Evolutionary conservation across 1,140 invertebrate species (phyloP).

Genomic region (Andricus grossulariae): DNA sequence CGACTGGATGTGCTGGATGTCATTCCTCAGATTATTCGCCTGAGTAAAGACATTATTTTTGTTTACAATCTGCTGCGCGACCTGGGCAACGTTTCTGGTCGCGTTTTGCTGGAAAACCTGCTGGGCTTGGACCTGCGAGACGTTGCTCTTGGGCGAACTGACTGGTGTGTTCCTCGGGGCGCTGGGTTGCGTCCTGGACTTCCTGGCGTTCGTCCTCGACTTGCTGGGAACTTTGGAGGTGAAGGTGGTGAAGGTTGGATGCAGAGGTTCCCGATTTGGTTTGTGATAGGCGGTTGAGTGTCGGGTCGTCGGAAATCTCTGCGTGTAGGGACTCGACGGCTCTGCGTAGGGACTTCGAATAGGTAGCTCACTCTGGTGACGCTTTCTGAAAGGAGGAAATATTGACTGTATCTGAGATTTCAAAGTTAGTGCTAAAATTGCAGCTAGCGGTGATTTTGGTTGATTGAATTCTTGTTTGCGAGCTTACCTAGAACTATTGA

Average conservation of each 20-base stretch:
- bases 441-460: neutral
- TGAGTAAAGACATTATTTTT: constrained; percentile 51
- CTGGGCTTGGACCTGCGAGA: constrained; percentile 45
- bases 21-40: constrained; percentile 58
- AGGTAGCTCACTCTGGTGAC: constrained; percentile 17
- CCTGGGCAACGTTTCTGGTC: constrained; percentile 42
- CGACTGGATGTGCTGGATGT: constrained; percentile 57
- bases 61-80: constrained; percentile 41
- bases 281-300: constrained; percentile 9
- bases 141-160: constrained; percentile 45
- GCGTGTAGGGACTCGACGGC: constrained; percentile 13
- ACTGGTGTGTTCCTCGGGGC: constrained; percentile 36
- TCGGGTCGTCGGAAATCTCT: neutral
- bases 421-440: neutral
- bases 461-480: neutral
- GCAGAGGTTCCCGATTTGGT: constrained; percentile 18
- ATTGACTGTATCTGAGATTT: constrained; percentile 21
- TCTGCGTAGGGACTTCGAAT: constrained; percentile 30
- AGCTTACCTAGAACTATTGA: constrained; percentile 84
- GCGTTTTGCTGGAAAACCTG: constrained; percentile 54
- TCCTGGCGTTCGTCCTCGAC: neutral
- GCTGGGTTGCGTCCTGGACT: constrained; percentile 6
- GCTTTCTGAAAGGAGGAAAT: constrained; percentile 6
- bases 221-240: constrained; percentile 50
- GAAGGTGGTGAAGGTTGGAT: constrained; percentile 53